Percentiles rank a stretch among this genome's conserved stretches.
Conservation (phyloP, 2,797 vertebrate genomes). For the Coracias cyanogaster region DNA sequence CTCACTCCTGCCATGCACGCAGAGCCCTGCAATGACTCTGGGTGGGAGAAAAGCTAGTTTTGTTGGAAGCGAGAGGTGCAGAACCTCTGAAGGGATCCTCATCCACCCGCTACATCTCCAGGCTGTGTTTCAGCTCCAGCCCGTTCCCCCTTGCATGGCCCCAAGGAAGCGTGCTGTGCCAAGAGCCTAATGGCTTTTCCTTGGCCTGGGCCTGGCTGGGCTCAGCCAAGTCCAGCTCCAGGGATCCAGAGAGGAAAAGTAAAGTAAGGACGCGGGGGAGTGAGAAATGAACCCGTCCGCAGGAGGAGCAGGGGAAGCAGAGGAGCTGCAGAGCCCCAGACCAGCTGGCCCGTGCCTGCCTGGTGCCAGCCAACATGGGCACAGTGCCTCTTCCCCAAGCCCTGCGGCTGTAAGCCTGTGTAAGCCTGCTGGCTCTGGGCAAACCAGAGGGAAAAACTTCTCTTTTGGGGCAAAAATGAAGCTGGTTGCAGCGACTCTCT, state of each 20-base stretch:
- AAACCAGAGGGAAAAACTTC: fast-evolving
- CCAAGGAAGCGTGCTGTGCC: not conserved
- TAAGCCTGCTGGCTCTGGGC: not conserved
- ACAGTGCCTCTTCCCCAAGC: fast-evolving
- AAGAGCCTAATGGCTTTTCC: conserved; percentile 19
- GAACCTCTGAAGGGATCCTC: not conserved
- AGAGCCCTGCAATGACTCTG: not conserved
- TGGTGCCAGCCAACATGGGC: not conserved
- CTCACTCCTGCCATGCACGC: fast-evolving
- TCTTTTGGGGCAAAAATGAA: not conserved
- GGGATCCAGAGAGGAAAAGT: not conserved
- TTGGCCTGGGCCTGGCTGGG: not conserved
- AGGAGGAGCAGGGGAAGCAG: not conserved
- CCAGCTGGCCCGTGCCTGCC: not conserved
- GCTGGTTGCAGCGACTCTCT: not conserved
- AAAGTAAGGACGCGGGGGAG: conserved; percentile 1
- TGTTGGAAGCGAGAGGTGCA: fast-evolving
- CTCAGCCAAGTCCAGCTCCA: not conserved
- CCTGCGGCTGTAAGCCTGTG: not conserved
- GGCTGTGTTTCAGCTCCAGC: not conserved
- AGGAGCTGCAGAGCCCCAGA: not conserved
- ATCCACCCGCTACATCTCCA: not conserved
- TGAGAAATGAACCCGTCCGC: not conserved
- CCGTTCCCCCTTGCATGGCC: not conserved
- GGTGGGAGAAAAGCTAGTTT: not conserved